Base-by-base conservation (phyloP, 53 echinoderm and acorn worm genomes). In the Temnopleurus reevesii region DNA sequence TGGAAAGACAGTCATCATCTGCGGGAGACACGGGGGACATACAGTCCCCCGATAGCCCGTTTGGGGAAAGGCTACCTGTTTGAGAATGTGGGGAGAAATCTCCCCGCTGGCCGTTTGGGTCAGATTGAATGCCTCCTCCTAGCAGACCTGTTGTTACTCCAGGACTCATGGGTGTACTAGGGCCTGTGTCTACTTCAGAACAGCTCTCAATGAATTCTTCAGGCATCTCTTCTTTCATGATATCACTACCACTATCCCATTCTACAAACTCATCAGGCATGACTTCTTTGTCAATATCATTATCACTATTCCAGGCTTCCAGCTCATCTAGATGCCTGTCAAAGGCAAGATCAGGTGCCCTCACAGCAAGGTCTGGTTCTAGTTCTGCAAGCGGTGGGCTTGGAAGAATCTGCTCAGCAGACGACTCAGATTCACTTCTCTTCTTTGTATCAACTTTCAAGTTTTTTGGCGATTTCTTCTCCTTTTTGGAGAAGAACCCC, bases 231-330 rank as follows among this genome's bases (percentile, higher is more conserved):
- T 97, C 97, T 49, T 95, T 95, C 61, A 92, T 90, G 84, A 97
- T 95, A 77, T 97, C 97, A 29, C 86, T 92, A 46, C 95, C 95
- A 54, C 97, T 97, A 82, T 97, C 97, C 94, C 94, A 97, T 47
- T 95, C 95, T 12, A 92, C 91, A 85, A 95, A 95, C 85, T 97
- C 95, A 66, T 95, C 94, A 26, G 97, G 97, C 97, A 97, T 97
- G 21, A 90, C 91, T 86, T 97, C 97, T 23, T 97, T 97, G 63
- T 89, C 83, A 43, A 97, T 97, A 81, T 97, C 95, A 36, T 97
- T 91, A 29, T 97, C 97, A 55, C 97, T 97, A 81, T 97, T 83
- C 97, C 97, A 97, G 2, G 79, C 81, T 28, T 89, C 97, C 76
- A 97, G 84, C 31, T 93, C 91, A 51, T 96, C 97, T 26, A 95